Evolutionary conservation across 1,140 invertebrate genomes (phyloP).

Genomic region (Heterodera carotae): DNA sequence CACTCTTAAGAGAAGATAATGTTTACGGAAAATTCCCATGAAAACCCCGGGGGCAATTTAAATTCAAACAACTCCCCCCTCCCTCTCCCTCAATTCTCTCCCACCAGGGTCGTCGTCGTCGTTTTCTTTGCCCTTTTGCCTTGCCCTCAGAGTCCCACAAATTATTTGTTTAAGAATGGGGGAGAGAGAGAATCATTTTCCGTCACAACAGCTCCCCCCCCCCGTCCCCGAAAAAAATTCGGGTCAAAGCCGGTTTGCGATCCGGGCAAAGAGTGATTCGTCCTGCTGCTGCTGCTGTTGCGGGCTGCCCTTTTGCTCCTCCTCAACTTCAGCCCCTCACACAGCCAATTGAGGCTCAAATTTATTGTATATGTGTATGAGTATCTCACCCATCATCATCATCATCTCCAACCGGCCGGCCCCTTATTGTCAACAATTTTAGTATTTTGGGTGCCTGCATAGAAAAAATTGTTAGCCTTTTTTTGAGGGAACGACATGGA

Average conservation of each 20-base stretch:
- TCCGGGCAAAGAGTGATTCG: not conserved
- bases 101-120: not conserved
- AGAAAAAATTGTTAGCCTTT: no score
- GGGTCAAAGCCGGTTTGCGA: not conserved
- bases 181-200: not conserved
- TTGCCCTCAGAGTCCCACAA: not conserved
- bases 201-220: not conserved
- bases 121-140: slow-evolving; percentile 5
- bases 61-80: not conserved
- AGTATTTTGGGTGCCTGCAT: no score
- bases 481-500: no score
- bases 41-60: not conserved
- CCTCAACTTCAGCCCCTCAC: not conserved
- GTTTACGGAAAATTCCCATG: not conserved
- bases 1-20: no score
- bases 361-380: not conserved
- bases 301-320: not conserved
- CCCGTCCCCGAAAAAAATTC: not conserved
- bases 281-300: no score
- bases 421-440: no score
- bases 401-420: no score
- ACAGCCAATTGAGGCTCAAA: no score
- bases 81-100: not conserved
- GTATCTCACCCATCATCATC: not conserved
- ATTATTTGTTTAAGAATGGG: slow-evolving; percentile 2